A percentile compares a stretch with the other conserved stretches of the same genome.
These are phyloP conservation scores for Alentia gelatinosa DNA, from an alignment of 2,888 invertebrate genomes.

Conservation along the genomic window DNA sequence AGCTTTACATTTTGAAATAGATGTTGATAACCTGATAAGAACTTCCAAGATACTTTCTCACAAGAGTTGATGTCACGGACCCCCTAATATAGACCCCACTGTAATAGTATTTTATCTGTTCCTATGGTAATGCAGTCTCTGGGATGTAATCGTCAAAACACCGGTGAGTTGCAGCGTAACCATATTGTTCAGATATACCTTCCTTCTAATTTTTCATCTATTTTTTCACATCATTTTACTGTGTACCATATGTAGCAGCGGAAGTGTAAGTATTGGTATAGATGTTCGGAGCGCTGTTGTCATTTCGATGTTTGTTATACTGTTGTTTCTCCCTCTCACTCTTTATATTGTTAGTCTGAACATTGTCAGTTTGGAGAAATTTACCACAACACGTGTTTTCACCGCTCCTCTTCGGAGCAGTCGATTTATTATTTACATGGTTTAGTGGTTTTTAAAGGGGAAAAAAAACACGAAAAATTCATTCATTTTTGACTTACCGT, in stretches of 20 bases:
- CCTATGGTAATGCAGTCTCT: constrained; percentile 19
- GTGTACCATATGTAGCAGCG: constrained; percentile 20
- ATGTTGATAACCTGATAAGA: background rate
- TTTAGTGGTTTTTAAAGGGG: too few species aligned
- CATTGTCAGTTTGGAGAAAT: background rate
- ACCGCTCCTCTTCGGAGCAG: too few species aligned
- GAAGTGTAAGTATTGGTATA: constrained; percentile 18
- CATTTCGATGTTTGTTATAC: background rate
- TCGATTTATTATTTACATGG: too few species aligned
- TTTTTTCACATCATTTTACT: background rate
- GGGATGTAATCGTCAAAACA: constrained; percentile 49
- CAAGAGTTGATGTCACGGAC: too few species aligned
- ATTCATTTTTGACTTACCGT: too few species aligned
- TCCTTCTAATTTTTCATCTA: background rate
- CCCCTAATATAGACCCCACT: too few species aligned
- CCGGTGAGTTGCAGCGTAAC: constrained; percentile 13
- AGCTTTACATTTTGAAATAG: background rate
- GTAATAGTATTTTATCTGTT: constrained; percentile 17
- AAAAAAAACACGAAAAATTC: too few species aligned
- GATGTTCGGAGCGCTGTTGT: background rate
- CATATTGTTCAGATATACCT: background rate
- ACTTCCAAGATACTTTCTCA: background rate
- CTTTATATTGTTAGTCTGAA: background rate
- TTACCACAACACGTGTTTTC: background rate
- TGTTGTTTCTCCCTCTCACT: background rate